A percentile compares a stretch with the other conserved stretches of the same genome.
These are phyloP conservation scores for Heliconius hewitsoni DNA, from an alignment of 1,140 invertebrate species.

Conservation along the genomic window DNA sequence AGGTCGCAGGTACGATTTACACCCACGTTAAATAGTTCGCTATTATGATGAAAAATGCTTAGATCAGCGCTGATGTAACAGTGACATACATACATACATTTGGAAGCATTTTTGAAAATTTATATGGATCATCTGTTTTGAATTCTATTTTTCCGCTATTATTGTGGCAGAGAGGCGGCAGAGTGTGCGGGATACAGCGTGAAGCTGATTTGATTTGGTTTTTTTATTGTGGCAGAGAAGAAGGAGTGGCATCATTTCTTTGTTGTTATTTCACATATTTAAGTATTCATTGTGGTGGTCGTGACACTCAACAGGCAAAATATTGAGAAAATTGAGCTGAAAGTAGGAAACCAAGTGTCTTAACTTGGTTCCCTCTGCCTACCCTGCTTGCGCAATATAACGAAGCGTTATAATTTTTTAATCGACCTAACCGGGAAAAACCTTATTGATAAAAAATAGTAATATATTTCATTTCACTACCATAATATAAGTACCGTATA, in stretches of 20 bases:
- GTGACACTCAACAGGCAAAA: no score
- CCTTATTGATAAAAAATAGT: no score
- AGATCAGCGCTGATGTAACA: not conserved
- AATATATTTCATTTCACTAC: not conserved
- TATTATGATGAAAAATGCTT: not conserved
- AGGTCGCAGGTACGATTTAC: slow-evolving; percentile 1
- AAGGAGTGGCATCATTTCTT: no score
- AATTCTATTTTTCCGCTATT: no score
- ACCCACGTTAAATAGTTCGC: not conserved
- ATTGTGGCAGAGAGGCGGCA: no score
- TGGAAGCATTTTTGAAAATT: not conserved
- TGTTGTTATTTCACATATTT: no score
- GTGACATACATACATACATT: slow-evolving; percentile 9
- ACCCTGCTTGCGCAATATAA: not conserved
- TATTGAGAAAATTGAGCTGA: not conserved
- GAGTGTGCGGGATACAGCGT: no score
- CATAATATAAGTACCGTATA: not conserved
- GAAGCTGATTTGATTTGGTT: no score
- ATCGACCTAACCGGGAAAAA: no score
- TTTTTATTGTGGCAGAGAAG: no score
- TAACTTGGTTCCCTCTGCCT: not conserved
- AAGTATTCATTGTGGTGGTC: no score
- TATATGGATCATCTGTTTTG: not conserved
- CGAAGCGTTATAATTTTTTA: no score
- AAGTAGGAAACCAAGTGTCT: not conserved